These are phyloP conservation scores for Callocephalon fimbriatum DNA, from an alignment of 2,113 vertebrate genomes.

Conservation along the genomic window DNA sequence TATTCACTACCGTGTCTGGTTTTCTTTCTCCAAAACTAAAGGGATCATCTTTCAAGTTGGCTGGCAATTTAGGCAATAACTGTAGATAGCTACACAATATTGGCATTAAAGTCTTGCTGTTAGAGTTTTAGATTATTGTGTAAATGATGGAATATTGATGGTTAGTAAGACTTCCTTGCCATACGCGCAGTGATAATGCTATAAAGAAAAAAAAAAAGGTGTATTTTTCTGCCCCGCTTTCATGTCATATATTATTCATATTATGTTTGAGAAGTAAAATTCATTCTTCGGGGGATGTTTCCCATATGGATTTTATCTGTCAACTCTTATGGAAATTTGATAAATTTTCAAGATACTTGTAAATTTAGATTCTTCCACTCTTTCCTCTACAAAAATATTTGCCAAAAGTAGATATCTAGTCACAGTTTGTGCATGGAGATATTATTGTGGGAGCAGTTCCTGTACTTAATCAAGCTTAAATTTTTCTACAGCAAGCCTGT, in stretches of 20 bases:
- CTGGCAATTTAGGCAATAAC: not conserved
- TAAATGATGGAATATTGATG: not conserved
- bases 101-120: not conserved
- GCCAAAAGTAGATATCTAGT: not conserved
- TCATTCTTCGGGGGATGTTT: not conserved
- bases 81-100: not conserved
- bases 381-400: not conserved
- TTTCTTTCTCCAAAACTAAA: not conserved
- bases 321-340: not conserved
- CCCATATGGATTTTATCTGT: not conserved
- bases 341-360: not conserved
- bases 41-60: fast-evolving
- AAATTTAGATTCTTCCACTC: not conserved
- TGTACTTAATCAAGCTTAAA: not conserved
- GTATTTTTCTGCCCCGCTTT: not conserved
- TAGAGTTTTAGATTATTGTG: not conserved
- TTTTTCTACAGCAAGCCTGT: not conserved
- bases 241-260: not conserved
- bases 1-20: not conserved
- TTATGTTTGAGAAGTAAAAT: not conserved
- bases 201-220: not conserved
- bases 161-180: not conserved
- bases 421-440: not conserved
- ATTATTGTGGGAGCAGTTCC: not conserved
- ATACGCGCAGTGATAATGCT: not conserved